Evolutionary conservation across 2,797 vertebrate species (phyloP).

Genomic region (Crax fasciolata): DNA sequence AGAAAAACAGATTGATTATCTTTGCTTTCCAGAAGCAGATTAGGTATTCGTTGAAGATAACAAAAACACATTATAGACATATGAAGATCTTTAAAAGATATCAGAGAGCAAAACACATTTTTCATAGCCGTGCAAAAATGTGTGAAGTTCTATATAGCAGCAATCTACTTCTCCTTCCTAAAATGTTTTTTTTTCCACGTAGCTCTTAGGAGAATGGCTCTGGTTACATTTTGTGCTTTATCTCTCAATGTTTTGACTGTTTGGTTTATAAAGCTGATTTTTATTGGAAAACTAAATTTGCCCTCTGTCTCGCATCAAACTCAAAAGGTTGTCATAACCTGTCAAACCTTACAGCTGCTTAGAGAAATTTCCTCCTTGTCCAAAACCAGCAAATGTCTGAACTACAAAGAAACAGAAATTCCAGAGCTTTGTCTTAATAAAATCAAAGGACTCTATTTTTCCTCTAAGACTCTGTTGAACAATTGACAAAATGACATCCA

Average conservation of each 20-base stretch:
- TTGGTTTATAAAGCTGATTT: neutral
- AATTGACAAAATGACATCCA: neutral
- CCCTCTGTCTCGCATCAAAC: neutral
- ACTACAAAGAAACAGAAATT: neutral
- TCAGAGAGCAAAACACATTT: neutral
- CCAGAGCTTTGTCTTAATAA: neutral
- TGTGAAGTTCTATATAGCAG: neutral
- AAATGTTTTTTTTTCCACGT: fast-evolving
- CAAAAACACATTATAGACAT: neutral
- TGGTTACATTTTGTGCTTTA: neutral
- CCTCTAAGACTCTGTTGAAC: neutral
- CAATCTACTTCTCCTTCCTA: neutral
- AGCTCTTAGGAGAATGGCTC: neutral
- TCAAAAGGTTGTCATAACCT: neutral
- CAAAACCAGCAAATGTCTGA: neutral
- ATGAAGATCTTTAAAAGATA: neutral
- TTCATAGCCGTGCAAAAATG: neutral
- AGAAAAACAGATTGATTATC: constrained; percentile 38
- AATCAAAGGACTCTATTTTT: neutral
- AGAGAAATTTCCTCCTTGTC: neutral
- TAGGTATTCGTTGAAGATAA: constrained; percentile 5
- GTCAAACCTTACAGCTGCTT: neutral
- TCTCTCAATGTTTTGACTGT: neutral
- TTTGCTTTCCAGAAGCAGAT: constrained; percentile 25
- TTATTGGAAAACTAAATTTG: neutral